Conservation (phyloP, 2,888 invertebrate species). For the Pterostichus madidus region DNA sequence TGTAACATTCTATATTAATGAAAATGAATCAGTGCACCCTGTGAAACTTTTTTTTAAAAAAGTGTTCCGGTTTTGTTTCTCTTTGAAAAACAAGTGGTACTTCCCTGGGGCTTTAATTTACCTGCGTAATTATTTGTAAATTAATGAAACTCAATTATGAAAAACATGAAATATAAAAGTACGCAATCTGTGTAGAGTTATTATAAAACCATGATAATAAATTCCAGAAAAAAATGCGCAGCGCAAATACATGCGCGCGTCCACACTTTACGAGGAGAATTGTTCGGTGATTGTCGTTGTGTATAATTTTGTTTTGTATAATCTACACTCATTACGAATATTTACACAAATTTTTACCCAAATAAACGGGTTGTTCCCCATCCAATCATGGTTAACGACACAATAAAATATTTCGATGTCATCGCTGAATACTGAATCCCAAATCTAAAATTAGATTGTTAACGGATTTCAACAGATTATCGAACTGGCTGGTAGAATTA, state of each 20-base stretch:
- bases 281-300: neutral
- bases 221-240: conserved; percentile 17
- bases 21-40: conserved; percentile 11
- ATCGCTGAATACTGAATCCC: conserved; percentile 32
- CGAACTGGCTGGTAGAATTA: neutral
- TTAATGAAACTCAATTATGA: conserved; percentile 51
- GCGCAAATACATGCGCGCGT: neutral
- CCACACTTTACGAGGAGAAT: neutral
- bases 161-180: conserved; percentile 28
- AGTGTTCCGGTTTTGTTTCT: neutral
- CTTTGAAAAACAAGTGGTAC: conserved; percentile 1
- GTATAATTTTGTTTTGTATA: conserved; percentile 23
- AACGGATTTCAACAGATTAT: conserved; percentile 31
- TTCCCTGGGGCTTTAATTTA: conserved; percentile 17
- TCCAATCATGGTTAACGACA: conserved; percentile 9
- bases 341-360: conserved; percentile 31
- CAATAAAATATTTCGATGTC: conserved; percentile 32
- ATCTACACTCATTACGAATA: conserved; percentile 32
- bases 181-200: conserved; percentile 22
- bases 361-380: conserved; percentile 27
- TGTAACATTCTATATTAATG: neutral
- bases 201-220: conserved; percentile 48
- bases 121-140: conserved; percentile 48
- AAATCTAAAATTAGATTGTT: conserved; percentile 40
- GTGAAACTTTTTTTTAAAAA: neutral